Conservation (phyloP, 2,797 vertebrate genomes). For the Tokudaia muenninki region DNA sequence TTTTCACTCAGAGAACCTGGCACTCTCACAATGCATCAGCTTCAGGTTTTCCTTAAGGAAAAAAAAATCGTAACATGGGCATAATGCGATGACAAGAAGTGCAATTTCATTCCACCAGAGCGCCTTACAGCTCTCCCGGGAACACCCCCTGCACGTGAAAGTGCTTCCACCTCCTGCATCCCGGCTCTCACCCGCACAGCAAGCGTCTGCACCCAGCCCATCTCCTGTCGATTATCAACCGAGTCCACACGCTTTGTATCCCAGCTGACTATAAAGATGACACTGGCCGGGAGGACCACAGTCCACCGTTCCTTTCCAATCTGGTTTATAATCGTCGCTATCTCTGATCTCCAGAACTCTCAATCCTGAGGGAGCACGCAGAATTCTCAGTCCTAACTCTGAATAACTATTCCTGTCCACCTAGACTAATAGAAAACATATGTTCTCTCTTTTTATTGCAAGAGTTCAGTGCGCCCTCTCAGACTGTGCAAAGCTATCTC, state of each 20-base stretch:
- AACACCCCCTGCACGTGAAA: slow-evolving; percentile 21
- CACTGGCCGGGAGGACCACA: background rate
- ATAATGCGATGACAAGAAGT: slow-evolving; percentile 62
- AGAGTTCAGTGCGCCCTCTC: slow-evolving; percentile 54
- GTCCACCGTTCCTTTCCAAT: slow-evolving; percentile 12
- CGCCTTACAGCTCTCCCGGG: slow-evolving; percentile 65
- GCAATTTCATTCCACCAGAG: slow-evolving; percentile 58
- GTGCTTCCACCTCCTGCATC: slow-evolving; percentile 8
- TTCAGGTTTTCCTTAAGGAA: slow-evolving; percentile 67
- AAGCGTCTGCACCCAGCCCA: slow-evolving; percentile 34
- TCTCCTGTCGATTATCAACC: slow-evolving; percentile 35
- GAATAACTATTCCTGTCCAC: slow-evolving; percentile 63
- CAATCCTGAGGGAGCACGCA: background rate
- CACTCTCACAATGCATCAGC: slow-evolving; percentile 60
- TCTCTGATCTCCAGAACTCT: slow-evolving; percentile 19
- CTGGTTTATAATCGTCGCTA: slow-evolving; percentile 17
- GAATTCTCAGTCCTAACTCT: slow-evolving; percentile 55
- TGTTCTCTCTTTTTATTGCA: background rate
- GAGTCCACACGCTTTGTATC: slow-evolving; percentile 15
- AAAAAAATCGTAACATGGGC: slow-evolving; percentile 71
- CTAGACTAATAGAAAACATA: slow-evolving; percentile 69
- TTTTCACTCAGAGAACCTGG: slow-evolving; percentile 75
- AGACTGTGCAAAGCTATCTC: slow-evolving; percentile 63
- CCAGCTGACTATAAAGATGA: background rate
- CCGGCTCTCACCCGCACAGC: slow-evolving; percentile 14